Conservation (phyloP, 2,888 invertebrate genomes). For the Pilophorus perplexus region DNA sequence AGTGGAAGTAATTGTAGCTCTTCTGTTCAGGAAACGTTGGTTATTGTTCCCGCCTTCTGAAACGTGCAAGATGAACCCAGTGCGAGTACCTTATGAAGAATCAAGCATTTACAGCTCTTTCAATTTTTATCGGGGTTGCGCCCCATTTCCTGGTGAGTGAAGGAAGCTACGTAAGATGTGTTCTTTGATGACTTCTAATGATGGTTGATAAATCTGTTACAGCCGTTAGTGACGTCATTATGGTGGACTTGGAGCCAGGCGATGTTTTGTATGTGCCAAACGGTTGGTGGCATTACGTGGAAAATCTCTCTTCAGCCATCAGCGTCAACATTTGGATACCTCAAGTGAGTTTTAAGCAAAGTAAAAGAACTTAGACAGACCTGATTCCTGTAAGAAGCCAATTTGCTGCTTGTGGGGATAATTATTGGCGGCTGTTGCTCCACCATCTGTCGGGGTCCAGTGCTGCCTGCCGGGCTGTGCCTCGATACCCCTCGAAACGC, state of each 20-base stretch:
- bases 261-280: constrained; percentile 85
- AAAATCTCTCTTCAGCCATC: constrained; percentile 59
- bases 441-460: too few species aligned
- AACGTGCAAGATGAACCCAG: constrained; percentile 64
- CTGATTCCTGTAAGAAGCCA: too few species aligned
- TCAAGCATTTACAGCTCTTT: constrained; percentile 87
- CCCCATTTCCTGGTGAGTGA: constrained; percentile 34
- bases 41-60: constrained; percentile 80
- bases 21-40: constrained; percentile 77
- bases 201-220: constrained; percentile 10
- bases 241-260: constrained; percentile 72
- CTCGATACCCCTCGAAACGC: too few species aligned
- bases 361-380: too few species aligned
- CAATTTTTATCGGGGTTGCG: constrained; percentile 62
- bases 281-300: constrained; percentile 98
- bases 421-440: too few species aligned
- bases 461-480: too few species aligned
- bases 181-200: too few species aligned
- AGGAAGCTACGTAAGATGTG: not conserved
- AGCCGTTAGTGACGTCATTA: constrained; percentile 53
- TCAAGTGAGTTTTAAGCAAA: constrained; percentile 64
- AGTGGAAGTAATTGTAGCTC: too few species aligned
- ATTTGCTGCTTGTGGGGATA: too few species aligned
- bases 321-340: constrained; percentile 77
- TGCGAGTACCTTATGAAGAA: constrained; percentile 92